Evolutionary conservation across 2,797 vertebrate species (phyloP).

Genomic region (Chiloscyllium punctatum): DNA sequence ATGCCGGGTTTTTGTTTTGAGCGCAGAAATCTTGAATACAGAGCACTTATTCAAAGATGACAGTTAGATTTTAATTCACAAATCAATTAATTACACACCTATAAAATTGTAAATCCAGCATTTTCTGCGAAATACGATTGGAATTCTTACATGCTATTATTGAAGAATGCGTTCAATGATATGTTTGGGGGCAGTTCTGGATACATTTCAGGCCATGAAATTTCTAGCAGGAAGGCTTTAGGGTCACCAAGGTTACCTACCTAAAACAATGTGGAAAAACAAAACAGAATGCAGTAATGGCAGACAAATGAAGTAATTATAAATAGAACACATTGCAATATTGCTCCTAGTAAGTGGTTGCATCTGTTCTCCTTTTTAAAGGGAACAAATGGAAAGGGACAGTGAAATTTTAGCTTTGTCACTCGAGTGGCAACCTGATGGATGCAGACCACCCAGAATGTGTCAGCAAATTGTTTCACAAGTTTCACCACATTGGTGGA

Average conservation of each 20-base stretch:
- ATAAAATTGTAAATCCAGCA: neutral
- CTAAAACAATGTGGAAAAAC: conserved; percentile 52
- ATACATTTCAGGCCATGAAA: conserved; percentile 85
- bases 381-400: neutral
- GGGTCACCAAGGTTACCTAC: conserved; percentile 82
- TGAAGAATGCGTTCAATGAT: conserved; percentile 89
- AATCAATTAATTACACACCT: neutral
- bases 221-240: conserved; percentile 85
- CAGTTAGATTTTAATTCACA: neutral
- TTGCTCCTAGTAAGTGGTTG: neutral
- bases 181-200: conserved; percentile 81
- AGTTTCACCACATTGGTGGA: neutral
- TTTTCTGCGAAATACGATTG: neutral
- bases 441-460: neutral
- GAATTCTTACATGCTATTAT: conserved; percentile 81
- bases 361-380: neutral
- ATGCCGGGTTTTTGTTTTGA: neutral
- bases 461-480: neutral
- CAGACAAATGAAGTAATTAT: neutral
- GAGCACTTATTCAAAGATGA: neutral
- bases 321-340: neutral
- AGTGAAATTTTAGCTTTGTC: neutral
- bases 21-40: neutral
- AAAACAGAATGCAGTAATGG: neutral
- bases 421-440: neutral